These are phyloP conservation scores for Podabrus alpinus DNA, from an alignment of 2,888 invertebrate species.

Conservation along the genomic window DNA sequence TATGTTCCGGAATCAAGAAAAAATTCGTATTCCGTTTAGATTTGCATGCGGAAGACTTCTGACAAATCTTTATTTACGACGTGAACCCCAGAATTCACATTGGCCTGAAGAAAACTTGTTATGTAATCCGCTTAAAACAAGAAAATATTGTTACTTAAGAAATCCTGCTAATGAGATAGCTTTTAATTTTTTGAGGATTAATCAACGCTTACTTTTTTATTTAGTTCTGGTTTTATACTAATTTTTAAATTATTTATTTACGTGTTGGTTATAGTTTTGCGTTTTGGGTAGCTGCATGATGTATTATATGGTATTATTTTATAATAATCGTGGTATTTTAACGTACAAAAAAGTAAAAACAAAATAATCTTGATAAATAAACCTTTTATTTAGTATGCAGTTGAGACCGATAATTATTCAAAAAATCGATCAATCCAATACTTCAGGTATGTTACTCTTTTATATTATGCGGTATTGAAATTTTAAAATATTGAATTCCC, in stretches of 20 bases:
- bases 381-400: too few relatives aligned
- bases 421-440: too few relatives aligned
- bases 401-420: too few relatives aligned
- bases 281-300: too few relatives aligned
- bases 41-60: conserved; percentile 35
- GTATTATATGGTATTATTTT: too few relatives aligned
- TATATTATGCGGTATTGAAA: too few relatives aligned
- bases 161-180: conserved; percentile 25
- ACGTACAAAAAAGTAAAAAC: too few relatives aligned
- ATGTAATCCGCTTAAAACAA: conserved; percentile 29
- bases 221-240: background rate
- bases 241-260: background rate
- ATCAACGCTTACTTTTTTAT: background rate
- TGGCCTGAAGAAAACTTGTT: conserved; percentile 29
- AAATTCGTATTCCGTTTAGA: conserved; percentile 37
- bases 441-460: too few relatives aligned
- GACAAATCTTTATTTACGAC: conserved; percentile 39
- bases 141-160: conserved; percentile 25
- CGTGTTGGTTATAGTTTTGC: too few relatives aligned
- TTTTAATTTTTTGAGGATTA: conserved; percentile 20
- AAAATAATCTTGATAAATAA: too few relatives aligned
- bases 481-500: too few relatives aligned
- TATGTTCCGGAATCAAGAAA: conserved; percentile 41
- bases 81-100: conserved; percentile 24
- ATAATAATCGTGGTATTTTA: too few relatives aligned